phyloP scores from a whole-genome alignment of 2,797 vertebrate species.

The Gymnothorax reevesii region DNA sequence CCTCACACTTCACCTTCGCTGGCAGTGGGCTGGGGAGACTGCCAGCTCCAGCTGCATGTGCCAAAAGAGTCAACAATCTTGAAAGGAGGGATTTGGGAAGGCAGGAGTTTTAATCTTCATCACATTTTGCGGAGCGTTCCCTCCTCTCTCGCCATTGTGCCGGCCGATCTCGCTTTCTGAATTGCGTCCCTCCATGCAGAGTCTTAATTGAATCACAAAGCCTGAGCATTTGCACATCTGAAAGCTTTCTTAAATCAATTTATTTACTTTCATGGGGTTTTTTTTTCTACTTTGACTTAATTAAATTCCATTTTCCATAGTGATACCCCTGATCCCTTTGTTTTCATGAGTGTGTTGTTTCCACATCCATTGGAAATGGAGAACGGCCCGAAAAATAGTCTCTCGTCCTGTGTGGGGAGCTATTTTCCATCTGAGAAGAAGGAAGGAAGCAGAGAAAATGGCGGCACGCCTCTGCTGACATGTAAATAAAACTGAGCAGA shows the following conservation, averaged over 20 bases:
- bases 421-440: conserved; percentile 18
- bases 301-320: conserved; percentile 52
- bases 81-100: conserved; percentile 15
- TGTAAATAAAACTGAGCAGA: conserved; percentile 31
- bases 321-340: conserved; percentile 46
- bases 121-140: conserved; percentile 19
- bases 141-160: conserved; percentile 4
- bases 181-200: conserved; percentile 53
- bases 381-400: conserved; percentile 37
- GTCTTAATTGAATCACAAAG: conserved; percentile 58
- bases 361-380: conserved; percentile 32
- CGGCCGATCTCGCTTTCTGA: conserved; percentile 40
- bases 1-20: not conserved
- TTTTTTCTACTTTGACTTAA: conserved; percentile 44
- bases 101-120: conserved; percentile 36
- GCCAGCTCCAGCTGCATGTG: not conserved
- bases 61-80: conserved; percentile 7
- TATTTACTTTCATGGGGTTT: not conserved
- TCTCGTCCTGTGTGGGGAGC: conserved; percentile 19
- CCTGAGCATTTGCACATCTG: conserved; percentile 49
- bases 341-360: conserved; percentile 38
- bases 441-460: conserved; percentile 29
- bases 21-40: not conserved
- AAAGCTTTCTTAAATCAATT: conserved; percentile 35
- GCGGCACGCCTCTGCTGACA: conserved; percentile 34